Base-by-base conservation (phyloP, 2,113 vertebrate species). In the Xiphophorus couchianus region DNA sequence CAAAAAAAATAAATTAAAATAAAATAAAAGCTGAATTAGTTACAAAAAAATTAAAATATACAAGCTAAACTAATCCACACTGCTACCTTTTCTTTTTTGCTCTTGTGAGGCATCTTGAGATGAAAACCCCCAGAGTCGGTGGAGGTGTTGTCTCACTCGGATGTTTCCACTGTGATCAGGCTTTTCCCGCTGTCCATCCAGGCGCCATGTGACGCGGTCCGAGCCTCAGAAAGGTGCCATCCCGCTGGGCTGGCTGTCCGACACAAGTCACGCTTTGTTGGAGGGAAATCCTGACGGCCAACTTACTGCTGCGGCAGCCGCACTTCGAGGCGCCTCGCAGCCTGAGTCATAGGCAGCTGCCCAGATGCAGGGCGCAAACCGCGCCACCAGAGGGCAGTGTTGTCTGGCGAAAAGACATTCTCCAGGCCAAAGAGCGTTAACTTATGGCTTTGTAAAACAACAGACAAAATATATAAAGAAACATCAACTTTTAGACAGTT, bases 11-110 rank as follows among this genome's bases (percentile, higher is more conserved):
- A 35, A 35, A 35, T 28, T 28, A 28, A 28, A 28, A 28, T 28
- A 35, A 11, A 37, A 35, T 9, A 68, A 19, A 30, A 9, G 2
- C n/a, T 2, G 1, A 35, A 29, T 51, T 22, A 35, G 13, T 22
- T 0, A 61, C 7, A 42, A 22, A 11, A 35, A 13, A 5, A 37
- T 22, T 7, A 17, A 3, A 9, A 6, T 28, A 9, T 27, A 15
- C 0, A 27, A 22, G 29, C 0, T 11, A 30, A 54, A 31, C 30
- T 25, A 4, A 35, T 9, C 22, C 51, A 25, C 10, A 15, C 15
- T 93, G 96, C 97, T 93, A 96, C 97, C 96, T 96, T 97, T 31
- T 96, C 96, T 87, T 96, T 97, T 86, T 96, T 97, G 93, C 93
- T 95, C 94, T 96, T 97, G 93, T 97, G 96, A 91, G 96, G 96